A percentile compares a stretch with the other conserved stretches of the same genome.
These are phyloP conservation scores for Paramisgurnus dabryanus DNA, from an alignment of 2,113 vertebrate species.

Conservation along the genomic window DNA sequence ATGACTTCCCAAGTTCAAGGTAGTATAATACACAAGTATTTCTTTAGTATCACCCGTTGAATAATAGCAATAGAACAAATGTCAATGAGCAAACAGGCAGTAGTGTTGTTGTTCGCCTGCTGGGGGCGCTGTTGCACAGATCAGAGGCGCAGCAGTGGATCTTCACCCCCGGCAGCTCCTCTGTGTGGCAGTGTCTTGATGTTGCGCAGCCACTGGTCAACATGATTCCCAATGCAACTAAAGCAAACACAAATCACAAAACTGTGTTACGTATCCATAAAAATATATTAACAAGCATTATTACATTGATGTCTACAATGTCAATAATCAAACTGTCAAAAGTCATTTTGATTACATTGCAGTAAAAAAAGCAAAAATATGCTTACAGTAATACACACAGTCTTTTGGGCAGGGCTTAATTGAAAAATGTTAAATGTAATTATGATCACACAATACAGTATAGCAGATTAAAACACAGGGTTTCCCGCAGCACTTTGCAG, in stretches of 20 bases:
- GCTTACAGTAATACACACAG: too few species aligned
- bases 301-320: background rate
- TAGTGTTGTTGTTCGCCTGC: background rate
- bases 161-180: slow-evolving; percentile 75
- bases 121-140: slow-evolving; percentile 62
- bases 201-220: slow-evolving; percentile 78
- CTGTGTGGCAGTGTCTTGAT: slow-evolving; percentile 77
- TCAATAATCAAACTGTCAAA: background rate
- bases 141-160: slow-evolving; percentile 76
- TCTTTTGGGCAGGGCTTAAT: too few species aligned
- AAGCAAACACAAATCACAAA: slow-evolving; percentile 18
- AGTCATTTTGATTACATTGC: too few species aligned
- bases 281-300: background rate
- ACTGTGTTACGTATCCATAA: background rate
- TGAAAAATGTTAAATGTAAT: too few species aligned
- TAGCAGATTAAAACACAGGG: too few species aligned
- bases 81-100: slow-evolving; percentile 26
- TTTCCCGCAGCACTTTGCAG: too few species aligned
- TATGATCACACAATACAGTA: too few species aligned
- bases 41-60: background rate
- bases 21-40: background rate
- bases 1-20: background rate
- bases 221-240: slow-evolving; percentile 74
- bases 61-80: slow-evolving; percentile 18
- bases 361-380: too few species aligned